These are phyloP conservation scores for Galagoides demidoff DNA, from an alignment of 2,797 vertebrate species.

Conservation along the genomic window DNA sequence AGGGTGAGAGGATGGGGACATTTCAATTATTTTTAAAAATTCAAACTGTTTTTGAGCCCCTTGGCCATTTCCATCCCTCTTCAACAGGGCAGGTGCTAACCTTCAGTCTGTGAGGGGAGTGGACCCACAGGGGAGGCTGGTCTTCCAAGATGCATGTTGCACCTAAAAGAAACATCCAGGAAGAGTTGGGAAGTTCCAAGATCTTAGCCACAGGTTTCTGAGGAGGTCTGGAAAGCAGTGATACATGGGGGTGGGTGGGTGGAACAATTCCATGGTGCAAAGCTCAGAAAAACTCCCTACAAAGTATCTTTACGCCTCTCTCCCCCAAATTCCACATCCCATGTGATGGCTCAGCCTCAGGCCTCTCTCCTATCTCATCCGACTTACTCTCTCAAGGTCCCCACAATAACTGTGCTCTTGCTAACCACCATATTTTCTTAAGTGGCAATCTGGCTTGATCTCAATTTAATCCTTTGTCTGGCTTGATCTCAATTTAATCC, in stretches of 20 bases:
- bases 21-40: not conserved
- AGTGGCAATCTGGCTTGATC: not conserved
- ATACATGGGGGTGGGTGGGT: accelerated
- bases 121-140: too few species aligned
- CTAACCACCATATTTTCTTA: not conserved
- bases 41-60: not conserved
- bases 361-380: too few species aligned
- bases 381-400: accelerated
- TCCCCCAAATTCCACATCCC: too few species aligned
- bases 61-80: not conserved
- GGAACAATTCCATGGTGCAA: accelerated
- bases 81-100: accelerated
- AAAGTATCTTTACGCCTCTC: not conserved
- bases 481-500: not conserved
- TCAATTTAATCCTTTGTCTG: not conserved
- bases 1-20: not conserved
- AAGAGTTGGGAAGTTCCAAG: not conserved
- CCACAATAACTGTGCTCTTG: accelerated
- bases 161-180: not conserved
- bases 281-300: not conserved
- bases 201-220: not conserved
- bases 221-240: not conserved
- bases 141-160: too few species aligned
- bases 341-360: accelerated
- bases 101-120: not conserved